Evolutionary conservation across 2,797 vertebrate species (phyloP).

Genomic region (Peromyscus nudipes): DNA sequence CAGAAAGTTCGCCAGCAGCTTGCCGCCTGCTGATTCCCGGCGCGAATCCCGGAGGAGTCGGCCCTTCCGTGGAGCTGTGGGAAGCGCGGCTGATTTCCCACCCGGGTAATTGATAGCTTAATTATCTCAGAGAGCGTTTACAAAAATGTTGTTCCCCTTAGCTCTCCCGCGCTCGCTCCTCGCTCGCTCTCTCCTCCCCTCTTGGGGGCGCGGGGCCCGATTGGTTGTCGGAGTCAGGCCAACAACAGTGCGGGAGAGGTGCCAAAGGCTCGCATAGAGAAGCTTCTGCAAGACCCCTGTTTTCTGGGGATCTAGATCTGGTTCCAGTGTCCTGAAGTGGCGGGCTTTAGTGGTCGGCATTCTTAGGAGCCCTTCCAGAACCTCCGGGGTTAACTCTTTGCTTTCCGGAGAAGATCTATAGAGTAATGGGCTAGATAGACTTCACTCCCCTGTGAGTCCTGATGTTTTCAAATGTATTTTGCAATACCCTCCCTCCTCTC

Average conservation of each 20-base stretch:
- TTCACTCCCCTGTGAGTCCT: neutral
- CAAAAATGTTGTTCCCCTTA: conserved; percentile 71
- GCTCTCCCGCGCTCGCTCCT: conserved; percentile 50
- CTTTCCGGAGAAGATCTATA: neutral
- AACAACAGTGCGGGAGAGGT: neutral
- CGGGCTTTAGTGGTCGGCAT: neutral
- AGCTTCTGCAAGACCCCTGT: too few species aligned
- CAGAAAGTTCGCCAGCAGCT: conserved; percentile 82
- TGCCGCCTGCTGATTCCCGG: conserved; percentile 76
- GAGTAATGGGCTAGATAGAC: neutral
- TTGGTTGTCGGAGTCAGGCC: conserved; percentile 65
- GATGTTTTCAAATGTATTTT: neutral
- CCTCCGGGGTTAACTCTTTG: conserved; percentile 61
- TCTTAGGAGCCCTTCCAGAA: neutral
- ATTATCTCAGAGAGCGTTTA: conserved; percentile 79
- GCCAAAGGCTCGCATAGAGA: neutral
- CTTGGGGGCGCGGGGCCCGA: conserved; percentile 57
- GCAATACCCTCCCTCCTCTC: neutral
- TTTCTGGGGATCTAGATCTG: neutral
- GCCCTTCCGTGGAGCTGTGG: conserved; percentile 71
- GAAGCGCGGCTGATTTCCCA: conserved; percentile 76
- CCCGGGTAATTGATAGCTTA: conserved; percentile 82
- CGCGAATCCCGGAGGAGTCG: conserved; percentile 75
- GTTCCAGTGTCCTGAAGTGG: neutral
- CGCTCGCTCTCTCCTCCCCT: neutral